Conservation (phyloP, 2,113 vertebrate species). For the Cheirogaleus medius region DNA sequence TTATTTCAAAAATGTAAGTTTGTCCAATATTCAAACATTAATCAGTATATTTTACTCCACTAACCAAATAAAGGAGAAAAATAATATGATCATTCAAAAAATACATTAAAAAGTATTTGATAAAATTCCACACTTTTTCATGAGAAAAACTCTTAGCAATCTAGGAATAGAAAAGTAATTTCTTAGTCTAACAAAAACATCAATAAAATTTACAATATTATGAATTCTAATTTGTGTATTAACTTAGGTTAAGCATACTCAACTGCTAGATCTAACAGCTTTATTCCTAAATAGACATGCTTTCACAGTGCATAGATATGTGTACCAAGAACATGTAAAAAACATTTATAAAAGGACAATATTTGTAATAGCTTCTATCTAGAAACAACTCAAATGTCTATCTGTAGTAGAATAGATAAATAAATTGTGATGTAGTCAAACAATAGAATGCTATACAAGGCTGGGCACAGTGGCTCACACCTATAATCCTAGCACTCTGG, state of each 20-base stretch:
- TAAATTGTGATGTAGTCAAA: neutral
- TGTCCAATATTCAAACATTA: neutral
- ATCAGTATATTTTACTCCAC: neutral
- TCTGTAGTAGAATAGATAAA: neutral
- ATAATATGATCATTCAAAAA: neutral
- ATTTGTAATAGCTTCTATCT: neutral
- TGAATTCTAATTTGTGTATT: neutral
- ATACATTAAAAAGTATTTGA: neutral
- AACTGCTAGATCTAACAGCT: neutral
- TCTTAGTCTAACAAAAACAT: neutral
- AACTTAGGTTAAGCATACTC: neutral
- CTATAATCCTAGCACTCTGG: no score
- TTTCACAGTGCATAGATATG: neutral
- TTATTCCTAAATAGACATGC: neutral
- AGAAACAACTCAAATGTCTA: neutral
- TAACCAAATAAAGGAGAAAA: neutral
- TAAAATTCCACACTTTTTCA: neutral
- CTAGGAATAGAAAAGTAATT: neutral
- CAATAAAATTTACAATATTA: neutral
- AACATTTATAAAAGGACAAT: neutral
- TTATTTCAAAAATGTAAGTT: neutral
- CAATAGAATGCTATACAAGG: no score
- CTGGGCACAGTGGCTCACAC: no score
- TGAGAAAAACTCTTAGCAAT: neutral
- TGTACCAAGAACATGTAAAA: neutral